Evolutionary conservation across 2,113 vertebrate genomes (phyloP).

Genomic region (Eidolon helvum): DNA sequence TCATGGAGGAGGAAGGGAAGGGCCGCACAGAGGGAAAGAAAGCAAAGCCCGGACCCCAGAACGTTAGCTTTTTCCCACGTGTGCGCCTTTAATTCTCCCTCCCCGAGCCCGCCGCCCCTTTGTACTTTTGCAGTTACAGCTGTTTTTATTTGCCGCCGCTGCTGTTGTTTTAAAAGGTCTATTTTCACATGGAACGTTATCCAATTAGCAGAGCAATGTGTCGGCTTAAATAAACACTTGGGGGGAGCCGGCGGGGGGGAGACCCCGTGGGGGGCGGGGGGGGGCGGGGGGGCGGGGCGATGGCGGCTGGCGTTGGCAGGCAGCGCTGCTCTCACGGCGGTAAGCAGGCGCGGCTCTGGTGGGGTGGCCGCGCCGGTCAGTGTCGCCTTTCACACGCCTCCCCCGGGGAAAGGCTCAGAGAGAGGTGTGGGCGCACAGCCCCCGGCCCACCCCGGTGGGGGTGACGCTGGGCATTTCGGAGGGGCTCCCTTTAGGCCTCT

Average conservation of each 20-base stretch:
- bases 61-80: background rate
- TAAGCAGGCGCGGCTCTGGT: conserved; percentile 63
- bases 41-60: background rate
- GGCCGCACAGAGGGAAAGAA: background rate
- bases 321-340: conserved; percentile 64
- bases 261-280: no score
- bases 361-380: conserved; percentile 14
- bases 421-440: rapidly evolving
- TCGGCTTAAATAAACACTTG: conserved; percentile 86
- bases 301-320: conserved; percentile 77
- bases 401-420: background rate
- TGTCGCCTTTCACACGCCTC: conserved; percentile 45
- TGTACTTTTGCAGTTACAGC: conserved; percentile 76
- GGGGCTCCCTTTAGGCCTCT: rapidly evolving
- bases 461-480: rapidly evolving
- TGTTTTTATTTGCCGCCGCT: conserved; percentile 79
- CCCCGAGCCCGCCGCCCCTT: background rate
- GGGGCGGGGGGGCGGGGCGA: conserved; percentile 46
- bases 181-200: conserved; percentile 85
- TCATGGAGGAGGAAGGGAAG: background rate
- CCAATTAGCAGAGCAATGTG: conserved; percentile 87
- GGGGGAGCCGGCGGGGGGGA: conserved; percentile 73
- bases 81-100: background rate
- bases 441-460: background rate
- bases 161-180: conserved; percentile 84